Evolutionary conservation across 2,797 vertebrate genomes (phyloP).

Genomic region (Myotis daubentonii): DNA sequence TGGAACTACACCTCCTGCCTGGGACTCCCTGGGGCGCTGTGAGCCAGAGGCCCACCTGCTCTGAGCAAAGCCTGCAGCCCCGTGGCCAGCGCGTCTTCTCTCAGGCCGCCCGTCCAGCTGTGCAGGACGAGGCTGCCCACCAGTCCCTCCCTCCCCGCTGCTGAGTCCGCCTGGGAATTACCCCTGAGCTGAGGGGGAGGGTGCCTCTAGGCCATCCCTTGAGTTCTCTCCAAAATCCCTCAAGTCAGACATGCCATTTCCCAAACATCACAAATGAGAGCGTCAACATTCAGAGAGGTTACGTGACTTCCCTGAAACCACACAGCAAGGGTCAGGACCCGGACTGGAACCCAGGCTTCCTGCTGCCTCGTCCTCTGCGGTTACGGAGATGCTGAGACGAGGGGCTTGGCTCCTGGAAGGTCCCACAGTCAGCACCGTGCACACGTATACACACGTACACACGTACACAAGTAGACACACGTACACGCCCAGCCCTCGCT

Average conservation of each 20-base stretch:
- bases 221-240: background rate
- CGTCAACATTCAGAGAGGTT: background rate
- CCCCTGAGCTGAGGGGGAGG: background rate
- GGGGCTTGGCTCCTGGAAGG: background rate
- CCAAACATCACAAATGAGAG: background rate
- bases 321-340: background rate
- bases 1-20: background rate
- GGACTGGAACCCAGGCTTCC: background rate
- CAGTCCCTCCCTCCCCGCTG: background rate
- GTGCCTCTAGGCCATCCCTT: background rate
- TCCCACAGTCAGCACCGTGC: no score
- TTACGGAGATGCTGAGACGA: background rate
- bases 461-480: no score
- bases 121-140: background rate
- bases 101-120: background rate
- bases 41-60: background rate
- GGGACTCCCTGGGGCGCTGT: background rate
- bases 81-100: rapidly evolving
- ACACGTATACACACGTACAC: background rate
- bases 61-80: background rate
- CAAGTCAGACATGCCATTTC: background rate
- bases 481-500: background rate
- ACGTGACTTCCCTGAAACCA: background rate
- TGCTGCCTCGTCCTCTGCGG: background rate
- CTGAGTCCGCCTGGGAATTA: background rate